Percentiles rank a stretch among this genome's conserved stretches.
These are phyloP conservation scores for Xiphophorus couchianus DNA, from an alignment of 2,113 vertebrate species.

Conservation along the genomic window DNA sequence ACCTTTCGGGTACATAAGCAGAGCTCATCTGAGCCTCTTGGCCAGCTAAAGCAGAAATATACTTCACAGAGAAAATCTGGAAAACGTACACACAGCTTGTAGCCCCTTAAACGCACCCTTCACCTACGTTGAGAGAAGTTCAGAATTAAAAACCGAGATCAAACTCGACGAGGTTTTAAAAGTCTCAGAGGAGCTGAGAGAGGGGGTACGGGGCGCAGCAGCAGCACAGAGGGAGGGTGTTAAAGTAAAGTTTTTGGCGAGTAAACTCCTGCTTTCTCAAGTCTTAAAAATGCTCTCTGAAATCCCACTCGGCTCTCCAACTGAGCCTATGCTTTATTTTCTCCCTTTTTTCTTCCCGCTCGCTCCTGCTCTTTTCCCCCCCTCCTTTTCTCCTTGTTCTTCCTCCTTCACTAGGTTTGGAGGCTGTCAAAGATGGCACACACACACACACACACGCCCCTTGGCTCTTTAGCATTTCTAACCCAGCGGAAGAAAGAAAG, in stretches of 20 bases:
- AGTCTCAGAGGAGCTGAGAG: constrained; percentile 10
- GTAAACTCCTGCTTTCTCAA: constrained; percentile 51
- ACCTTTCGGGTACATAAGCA: constrained; percentile 5
- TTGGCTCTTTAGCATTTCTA: constrained; percentile 28
- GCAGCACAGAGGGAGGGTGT: constrained; percentile 15
- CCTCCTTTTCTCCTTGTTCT: background rate
- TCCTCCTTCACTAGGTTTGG: constrained; percentile 33
- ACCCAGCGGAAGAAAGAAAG: constrained; percentile 3
- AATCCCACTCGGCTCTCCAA: constrained; percentile 49
- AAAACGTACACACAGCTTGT: background rate
- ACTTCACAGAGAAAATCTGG: background rate
- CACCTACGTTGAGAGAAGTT: constrained; percentile 6
- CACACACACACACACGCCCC: constrained; percentile 20
- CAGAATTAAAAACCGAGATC: constrained; percentile 15
- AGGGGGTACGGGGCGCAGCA: background rate
- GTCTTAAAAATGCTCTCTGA: constrained; percentile 67
- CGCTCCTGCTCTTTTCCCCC: background rate
- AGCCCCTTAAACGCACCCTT: background rate
- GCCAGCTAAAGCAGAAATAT: constrained; percentile 8
- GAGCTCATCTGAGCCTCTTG: background rate
- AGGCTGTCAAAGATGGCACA: constrained; percentile 41
- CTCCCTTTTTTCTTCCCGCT: background rate
- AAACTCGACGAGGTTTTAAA: constrained; percentile 16
- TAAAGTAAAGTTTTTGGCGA: constrained; percentile 52
- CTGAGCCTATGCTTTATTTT: constrained; percentile 29